Base-by-base conservation (phyloP, 1,140 invertebrate genomes). In the Drosophila fuyamai region DNA sequence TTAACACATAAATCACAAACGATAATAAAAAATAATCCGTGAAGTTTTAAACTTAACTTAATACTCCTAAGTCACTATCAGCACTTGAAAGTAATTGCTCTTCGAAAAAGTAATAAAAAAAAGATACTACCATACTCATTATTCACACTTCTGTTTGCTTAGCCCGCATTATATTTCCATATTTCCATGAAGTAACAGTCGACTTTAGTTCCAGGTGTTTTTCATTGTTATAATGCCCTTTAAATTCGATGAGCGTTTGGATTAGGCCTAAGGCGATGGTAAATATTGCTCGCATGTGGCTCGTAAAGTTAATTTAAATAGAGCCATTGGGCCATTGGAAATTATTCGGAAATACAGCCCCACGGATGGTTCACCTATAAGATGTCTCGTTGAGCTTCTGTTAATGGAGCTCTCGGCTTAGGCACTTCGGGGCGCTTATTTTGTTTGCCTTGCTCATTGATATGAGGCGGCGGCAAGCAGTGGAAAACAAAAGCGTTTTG, bases 401-500 rank as follows among this genome's bases (percentile, higher is more conserved):
- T 71, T 71, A 71, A 71, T 71, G 67, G 53, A 71, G 66, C 68
- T 71, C 67, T 58, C 51, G 68, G 65, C 68, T 71, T 71, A 71
- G 67, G 67, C 66, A 71, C 67, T 71, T 50, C 36, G 43, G 38
- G 44, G 71, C 40, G 53, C 51, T 73, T 75, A 75, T 46, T 75
- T 73, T 75, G 53, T 75, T 75, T 75, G 71, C 36, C 60, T 44
- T 51, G 59, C 60, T 56, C 18, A 75, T 75, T 75, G 67, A 73
- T 71, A 59, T 5, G 14, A 32, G 38, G 40, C 58, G 57, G 40
- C 50, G 70, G 71, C 70, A 35, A 46, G 58, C 70, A 74, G 50
- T 65, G 47, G n/a, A 66, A 76, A 76, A 75, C 47, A 76, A 72
- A 85, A 82, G 80, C 76, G 59, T 83, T 88, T 74, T 76, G 79